These are phyloP conservation scores for Thamnaconus septentrionalis DNA, from an alignment of 2,113 vertebrate species.

Conservation along the genomic window DNA sequence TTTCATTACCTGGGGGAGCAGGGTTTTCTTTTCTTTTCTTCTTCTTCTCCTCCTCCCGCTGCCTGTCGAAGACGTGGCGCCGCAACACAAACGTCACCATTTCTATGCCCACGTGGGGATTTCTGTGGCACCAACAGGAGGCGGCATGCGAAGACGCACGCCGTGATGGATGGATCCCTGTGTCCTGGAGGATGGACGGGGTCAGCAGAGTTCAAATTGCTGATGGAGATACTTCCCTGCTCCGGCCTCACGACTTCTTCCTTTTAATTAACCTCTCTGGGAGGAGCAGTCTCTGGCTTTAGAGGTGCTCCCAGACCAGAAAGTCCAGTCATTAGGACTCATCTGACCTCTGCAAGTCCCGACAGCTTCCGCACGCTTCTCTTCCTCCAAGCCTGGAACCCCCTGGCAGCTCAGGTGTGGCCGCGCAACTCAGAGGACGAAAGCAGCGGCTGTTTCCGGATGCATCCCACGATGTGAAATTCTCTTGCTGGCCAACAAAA, in stretches of 20 bases:
- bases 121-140: slow-evolving; percentile 34
- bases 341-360: slow-evolving; percentile 47
- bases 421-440: slow-evolving; percentile 10
- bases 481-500: not conserved
- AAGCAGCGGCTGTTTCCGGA: not conserved
- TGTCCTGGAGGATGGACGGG: slow-evolving; percentile 44
- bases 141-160: slow-evolving; percentile 36
- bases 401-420: slow-evolving; percentile 19
- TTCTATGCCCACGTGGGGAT: slow-evolving; percentile 49
- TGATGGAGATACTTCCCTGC: slow-evolving; percentile 59
- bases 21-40: not conserved
- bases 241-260: slow-evolving; percentile 25
- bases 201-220: slow-evolving; percentile 36
- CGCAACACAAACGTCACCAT: slow-evolving; percentile 37
- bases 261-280: slow-evolving; percentile 70
- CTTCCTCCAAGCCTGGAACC: slow-evolving; percentile 6
- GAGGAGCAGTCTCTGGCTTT: slow-evolving; percentile 43
- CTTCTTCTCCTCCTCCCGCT: not conserved
- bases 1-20: slow-evolving; percentile 56
- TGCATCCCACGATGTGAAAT: not conserved
- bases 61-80: slow-evolving; percentile 41
- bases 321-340: slow-evolving; percentile 50
- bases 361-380: not conserved
- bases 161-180: slow-evolving; percentile 45
- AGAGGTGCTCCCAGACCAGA: slow-evolving; percentile 49